phyloP scores from a whole-genome alignment of 2,797 vertebrate species.

The Pachyuromys duprasi region DNA sequence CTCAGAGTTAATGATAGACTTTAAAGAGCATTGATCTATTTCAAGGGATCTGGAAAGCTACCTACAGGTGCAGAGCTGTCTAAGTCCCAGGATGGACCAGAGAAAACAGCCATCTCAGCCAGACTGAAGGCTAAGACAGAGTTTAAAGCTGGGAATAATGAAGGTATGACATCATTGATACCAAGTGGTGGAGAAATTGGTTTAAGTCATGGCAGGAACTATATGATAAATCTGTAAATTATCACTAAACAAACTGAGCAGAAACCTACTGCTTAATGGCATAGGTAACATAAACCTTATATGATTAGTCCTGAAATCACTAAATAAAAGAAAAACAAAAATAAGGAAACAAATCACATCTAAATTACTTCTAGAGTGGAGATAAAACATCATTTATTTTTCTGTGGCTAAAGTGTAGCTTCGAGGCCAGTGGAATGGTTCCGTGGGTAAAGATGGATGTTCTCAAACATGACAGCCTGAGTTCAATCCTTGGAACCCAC shows the following conservation, averaged over 20 bases:
- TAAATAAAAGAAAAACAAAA: not conserved
- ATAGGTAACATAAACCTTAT: not conserved
- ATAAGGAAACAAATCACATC: not conserved
- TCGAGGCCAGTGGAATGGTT: not conserved
- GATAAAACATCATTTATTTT: constrained; percentile 43
- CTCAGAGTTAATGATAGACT: not conserved
- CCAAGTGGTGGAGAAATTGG: not conserved
- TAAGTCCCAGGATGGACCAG: not conserved
- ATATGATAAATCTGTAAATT: not conserved
- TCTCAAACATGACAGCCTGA: not conserved
- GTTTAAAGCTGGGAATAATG: not conserved
- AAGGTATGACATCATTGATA: not conserved
- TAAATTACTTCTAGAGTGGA: not conserved
- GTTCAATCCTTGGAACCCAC: not conserved
- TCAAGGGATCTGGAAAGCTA: not conserved
- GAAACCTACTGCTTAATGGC: not conserved
- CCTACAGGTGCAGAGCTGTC: not conserved
- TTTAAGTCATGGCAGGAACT: not conserved
- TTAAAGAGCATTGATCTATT: not conserved
- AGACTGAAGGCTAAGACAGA: not conserved
- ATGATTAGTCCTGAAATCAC: not conserved
- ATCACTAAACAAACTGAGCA: not conserved
- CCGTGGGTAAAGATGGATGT: not conserved
- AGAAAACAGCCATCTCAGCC: not conserved
- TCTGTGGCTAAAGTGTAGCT: not conserved